phyloP scores from a whole-genome alignment of 2,888 invertebrate species.

The Cryptocephalus moraei region DNA sequence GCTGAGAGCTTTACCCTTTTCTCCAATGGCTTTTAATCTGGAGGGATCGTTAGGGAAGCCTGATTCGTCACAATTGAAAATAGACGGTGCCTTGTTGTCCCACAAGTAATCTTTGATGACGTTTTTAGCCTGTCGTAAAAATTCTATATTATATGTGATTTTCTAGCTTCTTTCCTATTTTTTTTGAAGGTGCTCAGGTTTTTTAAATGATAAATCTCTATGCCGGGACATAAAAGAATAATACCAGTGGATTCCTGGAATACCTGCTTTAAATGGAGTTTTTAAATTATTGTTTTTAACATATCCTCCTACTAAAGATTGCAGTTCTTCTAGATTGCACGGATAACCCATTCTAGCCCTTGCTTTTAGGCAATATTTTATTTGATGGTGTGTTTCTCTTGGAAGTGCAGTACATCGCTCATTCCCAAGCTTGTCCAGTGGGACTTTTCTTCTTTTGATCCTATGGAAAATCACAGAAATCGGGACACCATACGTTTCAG shows the following conservation, averaged over 20 bases:
- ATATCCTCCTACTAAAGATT: constrained; percentile 9
- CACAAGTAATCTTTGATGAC: neutral
- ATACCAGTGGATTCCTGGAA: constrained; percentile 19
- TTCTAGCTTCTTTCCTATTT: constrained; percentile 13
- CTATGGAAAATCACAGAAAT: constrained; percentile 10
- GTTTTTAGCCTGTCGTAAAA: constrained; percentile 10
- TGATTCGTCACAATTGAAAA: constrained; percentile 20
- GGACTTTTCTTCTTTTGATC: constrained; percentile 10
- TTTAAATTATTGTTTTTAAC: constrained; percentile 7
- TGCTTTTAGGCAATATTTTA: constrained; percentile 14
- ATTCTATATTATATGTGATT: constrained; percentile 18
- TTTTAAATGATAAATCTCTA: constrained; percentile 16
- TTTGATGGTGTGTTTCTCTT: constrained; percentile 8
- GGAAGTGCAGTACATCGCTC: constrained; percentile 5
- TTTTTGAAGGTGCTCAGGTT: constrained; percentile 22
- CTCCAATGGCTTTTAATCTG: constrained; percentile 18
- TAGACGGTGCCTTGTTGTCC: constrained; percentile 8
- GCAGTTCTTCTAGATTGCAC: constrained; percentile 16
- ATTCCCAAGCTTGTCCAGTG: constrained; percentile 4
- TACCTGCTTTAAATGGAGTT: constrained; percentile 17
- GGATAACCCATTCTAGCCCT: constrained; percentile 18
- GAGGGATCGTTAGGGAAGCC: constrained; percentile 19
- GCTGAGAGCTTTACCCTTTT: constrained; percentile 16
- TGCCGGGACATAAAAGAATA: constrained; percentile 15
- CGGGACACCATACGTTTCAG: constrained; percentile 7